A percentile compares a stretch with the other conserved stretches of the same genome.
These are phyloP conservation scores for Aspidapion aeneum DNA, from an alignment of 2,888 invertebrate genomes.

Conservation along the genomic window DNA sequence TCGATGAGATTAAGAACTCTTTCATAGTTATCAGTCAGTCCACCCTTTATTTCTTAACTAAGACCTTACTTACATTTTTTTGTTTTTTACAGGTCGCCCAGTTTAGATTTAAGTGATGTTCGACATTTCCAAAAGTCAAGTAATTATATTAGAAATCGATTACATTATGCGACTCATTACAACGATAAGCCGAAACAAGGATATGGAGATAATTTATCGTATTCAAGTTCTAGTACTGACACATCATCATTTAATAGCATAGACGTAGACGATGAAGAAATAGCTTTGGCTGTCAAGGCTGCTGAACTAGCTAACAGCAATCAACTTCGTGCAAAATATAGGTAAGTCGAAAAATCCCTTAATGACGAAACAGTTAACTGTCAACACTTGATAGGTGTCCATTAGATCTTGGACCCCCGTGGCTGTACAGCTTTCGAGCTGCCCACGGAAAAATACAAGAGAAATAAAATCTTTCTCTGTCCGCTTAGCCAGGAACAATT, in stretches of 20 bases:
- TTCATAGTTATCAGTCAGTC: too few species aligned
- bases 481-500: too few species aligned
- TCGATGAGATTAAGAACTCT: too few species aligned
- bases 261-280: constrained; percentile 83
- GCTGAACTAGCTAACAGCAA: constrained; percentile 74
- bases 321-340: constrained; percentile 76
- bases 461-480: too few species aligned
- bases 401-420: too few species aligned
- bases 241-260: constrained; percentile 74
- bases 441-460: too few species aligned
- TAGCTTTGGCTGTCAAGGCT: constrained; percentile 80
- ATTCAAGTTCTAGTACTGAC: constrained; percentile 46
- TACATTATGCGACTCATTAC: background rate
- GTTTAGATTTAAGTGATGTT: constrained; percentile 50
- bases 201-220: constrained; percentile 36
- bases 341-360: too few species aligned
- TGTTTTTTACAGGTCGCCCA: constrained; percentile 58
- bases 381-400: too few species aligned
- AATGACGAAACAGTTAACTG: too few species aligned
- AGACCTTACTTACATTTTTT: too few species aligned
- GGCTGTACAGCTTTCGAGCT: too few species aligned
- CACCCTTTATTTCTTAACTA: too few species aligned
- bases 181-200: background rate
- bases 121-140: constrained; percentile 4
- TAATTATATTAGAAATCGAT: background rate